Evolutionary conservation across 2,888 invertebrate species (phyloP).

Genomic region (Chalcis sispes): DNA sequence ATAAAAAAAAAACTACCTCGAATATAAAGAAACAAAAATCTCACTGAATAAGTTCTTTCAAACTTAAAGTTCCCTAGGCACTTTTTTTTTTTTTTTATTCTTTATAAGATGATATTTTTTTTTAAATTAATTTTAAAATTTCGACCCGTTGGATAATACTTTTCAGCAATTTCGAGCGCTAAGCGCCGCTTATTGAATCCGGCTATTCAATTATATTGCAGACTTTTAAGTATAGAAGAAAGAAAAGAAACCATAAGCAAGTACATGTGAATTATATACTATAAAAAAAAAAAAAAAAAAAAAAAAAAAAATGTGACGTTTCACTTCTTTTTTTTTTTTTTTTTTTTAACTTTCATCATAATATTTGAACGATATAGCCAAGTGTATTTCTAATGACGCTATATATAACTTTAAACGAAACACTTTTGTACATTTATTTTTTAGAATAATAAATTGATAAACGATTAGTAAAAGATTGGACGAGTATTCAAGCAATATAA

Average conservation of each 20-base stretch:
- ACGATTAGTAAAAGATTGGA: conserved; percentile 16
- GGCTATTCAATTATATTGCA: conserved; percentile 43
- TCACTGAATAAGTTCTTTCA: too few species aligned
- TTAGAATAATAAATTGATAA: conserved; percentile 17
- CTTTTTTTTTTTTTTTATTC: too few species aligned
- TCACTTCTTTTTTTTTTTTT: conserved; percentile 14
- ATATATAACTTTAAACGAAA: background rate
- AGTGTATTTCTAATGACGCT: conserved; percentile 6
- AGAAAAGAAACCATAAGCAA: background rate
- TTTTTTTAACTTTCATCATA: background rate
- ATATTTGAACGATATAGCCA: conserved; percentile 30
- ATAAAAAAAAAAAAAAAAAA: background rate
- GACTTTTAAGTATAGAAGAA: conserved; percentile 37
- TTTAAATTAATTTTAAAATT: too few species aligned
- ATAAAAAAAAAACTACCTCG: too few species aligned
- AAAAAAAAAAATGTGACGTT: conserved; percentile 1
- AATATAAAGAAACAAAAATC: too few species aligned
- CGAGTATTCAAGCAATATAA: conserved; percentile 34
- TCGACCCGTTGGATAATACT: too few species aligned
- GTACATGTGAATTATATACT: conserved; percentile 24
- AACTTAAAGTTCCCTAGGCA: too few species aligned
- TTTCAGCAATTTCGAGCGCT: too few species aligned
- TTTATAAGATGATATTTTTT: too few species aligned
- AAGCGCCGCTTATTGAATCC: too few species aligned
- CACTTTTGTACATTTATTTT: conserved; percentile 11